These are phyloP conservation scores for Dryococelus australis DNA, from an alignment of 2,888 invertebrate genomes.

Conservation along the genomic window DNA sequence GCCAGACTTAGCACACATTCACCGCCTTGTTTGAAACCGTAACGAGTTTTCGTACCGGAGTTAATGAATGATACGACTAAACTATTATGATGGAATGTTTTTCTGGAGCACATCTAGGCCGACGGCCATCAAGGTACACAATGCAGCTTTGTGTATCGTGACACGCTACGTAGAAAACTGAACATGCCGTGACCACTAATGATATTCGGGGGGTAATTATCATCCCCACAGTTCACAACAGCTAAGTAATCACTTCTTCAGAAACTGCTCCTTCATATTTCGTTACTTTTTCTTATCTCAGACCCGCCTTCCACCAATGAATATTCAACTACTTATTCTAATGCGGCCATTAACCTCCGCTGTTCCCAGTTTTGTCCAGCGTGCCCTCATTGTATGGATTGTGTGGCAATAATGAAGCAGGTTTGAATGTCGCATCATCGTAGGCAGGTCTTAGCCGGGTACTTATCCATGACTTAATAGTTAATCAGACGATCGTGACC, in stretches of 20 bases:
- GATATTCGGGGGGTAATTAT: constrained; percentile 2
- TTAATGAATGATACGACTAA: constrained; percentile 10
- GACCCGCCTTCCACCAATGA: neutral
- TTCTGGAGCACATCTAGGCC: neutral
- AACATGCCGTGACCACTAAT: neutral
- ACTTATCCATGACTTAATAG: no score
- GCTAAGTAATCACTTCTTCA: constrained; percentile 8
- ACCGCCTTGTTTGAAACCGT: neutral
- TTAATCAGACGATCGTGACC: no score
- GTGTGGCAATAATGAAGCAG: neutral
- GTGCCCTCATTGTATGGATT: neutral
- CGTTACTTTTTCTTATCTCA: neutral
- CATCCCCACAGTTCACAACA: neutral
- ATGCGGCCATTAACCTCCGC: neutral
- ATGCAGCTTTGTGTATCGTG: constrained; percentile 8
- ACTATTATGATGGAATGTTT: neutral
- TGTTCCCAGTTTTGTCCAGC: neutral
- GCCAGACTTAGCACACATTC: neutral
- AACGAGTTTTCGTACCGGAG: neutral
- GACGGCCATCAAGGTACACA: neutral
- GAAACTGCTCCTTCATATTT: neutral
- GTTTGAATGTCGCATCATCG: neutral
- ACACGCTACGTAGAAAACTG: neutral
- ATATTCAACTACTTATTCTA: constrained; percentile 1
- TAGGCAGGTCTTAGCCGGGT: neutral